Percentiles rank a stretch among this genome's conserved stretches.
These are phyloP conservation scores for Gryllus longicercus DNA, from an alignment of 2,888 invertebrate species.

Conservation along the genomic window DNA sequence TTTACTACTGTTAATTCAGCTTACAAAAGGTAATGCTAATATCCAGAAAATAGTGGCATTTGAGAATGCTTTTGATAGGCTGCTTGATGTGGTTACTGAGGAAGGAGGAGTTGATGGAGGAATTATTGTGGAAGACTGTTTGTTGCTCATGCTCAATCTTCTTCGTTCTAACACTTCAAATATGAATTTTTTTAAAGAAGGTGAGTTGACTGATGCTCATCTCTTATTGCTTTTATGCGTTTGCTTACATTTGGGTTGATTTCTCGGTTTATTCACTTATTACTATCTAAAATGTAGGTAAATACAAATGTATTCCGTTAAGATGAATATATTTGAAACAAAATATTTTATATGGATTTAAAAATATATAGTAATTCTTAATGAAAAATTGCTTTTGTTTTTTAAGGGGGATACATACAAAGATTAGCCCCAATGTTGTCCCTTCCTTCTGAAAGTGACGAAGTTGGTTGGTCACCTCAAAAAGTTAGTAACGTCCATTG, in stretches of 20 bases:
- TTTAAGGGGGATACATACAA: slow-evolving; percentile 80
- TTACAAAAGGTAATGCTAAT: slow-evolving; percentile 93
- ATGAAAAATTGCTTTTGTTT: not conserved
- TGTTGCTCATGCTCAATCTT: slow-evolving; percentile 87
- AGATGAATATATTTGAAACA: too few species aligned
- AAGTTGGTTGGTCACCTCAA: slow-evolving; percentile 82
- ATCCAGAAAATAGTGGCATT: slow-evolving; percentile 99
- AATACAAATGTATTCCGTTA: not conserved
- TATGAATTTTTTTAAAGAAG: slow-evolving; percentile 98
- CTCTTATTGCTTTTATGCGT: too few species aligned
- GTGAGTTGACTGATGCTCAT: slow-evolving; percentile 40
- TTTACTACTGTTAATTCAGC: slow-evolving; percentile 80
- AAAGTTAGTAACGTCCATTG: slow-evolving; percentile 93
- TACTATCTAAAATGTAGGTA: not conserved
- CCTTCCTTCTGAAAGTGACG: slow-evolving; percentile 69
- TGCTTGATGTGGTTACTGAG: slow-evolving; percentile 87
- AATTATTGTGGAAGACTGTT: slow-evolving; percentile 97
- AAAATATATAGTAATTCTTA: too few species aligned
- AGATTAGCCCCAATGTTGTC: slow-evolving; percentile 84
- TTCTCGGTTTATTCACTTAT: not conserved
- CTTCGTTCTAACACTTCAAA: slow-evolving; percentile 94
- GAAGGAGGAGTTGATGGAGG: slow-evolving; percentile 94
- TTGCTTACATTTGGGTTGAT: not conserved
- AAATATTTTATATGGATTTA: too few species aligned
- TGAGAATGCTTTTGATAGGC: slow-evolving; percentile 94